Conservation (phyloP, 2,113 vertebrate genomes). For the Neodon shergylaensis region DNA sequence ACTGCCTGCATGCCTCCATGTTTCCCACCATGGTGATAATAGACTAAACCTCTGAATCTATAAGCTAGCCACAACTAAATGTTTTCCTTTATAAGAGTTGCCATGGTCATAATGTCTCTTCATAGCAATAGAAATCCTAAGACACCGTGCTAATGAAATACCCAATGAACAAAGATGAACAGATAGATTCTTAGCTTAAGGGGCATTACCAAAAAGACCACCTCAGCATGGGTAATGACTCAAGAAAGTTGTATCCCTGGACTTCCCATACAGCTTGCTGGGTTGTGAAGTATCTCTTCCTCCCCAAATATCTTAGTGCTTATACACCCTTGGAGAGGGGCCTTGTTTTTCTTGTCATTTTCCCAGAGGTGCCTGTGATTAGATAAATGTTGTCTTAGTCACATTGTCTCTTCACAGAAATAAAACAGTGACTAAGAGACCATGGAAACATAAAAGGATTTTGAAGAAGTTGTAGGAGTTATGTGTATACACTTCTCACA, state of each 20-base stretch:
- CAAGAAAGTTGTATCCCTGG: neutral
- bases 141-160: neutral
- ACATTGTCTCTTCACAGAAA: neutral
- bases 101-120: neutral
- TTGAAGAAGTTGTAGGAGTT: neutral
- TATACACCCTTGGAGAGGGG: neutral
- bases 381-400: neutral
- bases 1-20: neutral
- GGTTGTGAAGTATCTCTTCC: neutral
- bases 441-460: neutral
- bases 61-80: neutral
- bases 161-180: neutral
- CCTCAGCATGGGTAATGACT: neutral
- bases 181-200: neutral
- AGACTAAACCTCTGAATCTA: neutral
- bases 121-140: neutral
- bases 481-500: neutral
- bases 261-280: neutral
- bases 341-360: neutral
- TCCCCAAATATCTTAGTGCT: neutral
- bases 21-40: neutral
- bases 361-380: neutral
- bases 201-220: neutral
- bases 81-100: neutral
- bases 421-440: neutral